These are phyloP conservation scores for Holothuria glaberrima DNA, from an alignment of 35 echinoderm and acorn worm genomes.

Conservation along the genomic window DNA sequence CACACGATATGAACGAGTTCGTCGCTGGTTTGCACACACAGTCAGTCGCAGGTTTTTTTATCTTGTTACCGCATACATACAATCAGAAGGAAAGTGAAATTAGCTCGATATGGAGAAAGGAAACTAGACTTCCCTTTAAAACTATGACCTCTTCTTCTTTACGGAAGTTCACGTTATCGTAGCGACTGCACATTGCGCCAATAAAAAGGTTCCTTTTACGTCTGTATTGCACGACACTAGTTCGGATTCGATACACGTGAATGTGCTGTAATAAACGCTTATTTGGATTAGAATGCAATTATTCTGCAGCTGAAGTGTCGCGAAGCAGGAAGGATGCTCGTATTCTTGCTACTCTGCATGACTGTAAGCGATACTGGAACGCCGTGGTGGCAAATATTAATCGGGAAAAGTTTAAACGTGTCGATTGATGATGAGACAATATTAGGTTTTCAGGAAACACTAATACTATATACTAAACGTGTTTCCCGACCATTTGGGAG, in stretches of 20 bases:
- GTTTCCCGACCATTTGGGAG: too few relatives aligned
- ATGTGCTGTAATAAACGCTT: neutral
- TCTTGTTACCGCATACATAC: too few relatives aligned
- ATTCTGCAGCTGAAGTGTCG: neutral
- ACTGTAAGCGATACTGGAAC: neutral
- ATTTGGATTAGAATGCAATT: neutral
- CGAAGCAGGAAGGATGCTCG: constrained; percentile 11
- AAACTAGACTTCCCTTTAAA: constrained; percentile 38
- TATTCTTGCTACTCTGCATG: neutral
- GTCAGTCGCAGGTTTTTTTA: too few relatives aligned
- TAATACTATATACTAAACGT: too few relatives aligned
- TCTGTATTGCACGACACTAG: too few relatives aligned
- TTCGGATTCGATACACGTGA: too few relatives aligned
- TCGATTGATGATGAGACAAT: too few relatives aligned
- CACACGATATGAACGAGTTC: too few relatives aligned
- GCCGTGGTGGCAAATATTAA: neutral
- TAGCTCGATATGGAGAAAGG: constrained; percentile 17
- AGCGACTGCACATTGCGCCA: constrained; percentile 24
- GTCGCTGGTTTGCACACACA: too few relatives aligned
- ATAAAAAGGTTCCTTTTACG: neutral
- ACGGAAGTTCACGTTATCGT: constrained; percentile 46
- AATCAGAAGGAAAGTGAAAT: constrained; percentile 50
- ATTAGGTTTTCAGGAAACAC: too few relatives aligned
- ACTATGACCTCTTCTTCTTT: constrained; percentile 15
- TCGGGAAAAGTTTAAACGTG: too few relatives aligned